These are phyloP conservation scores for Pterophyllum scalare DNA, from an alignment of 2,113 vertebrate species.

Conservation along the genomic window DNA sequence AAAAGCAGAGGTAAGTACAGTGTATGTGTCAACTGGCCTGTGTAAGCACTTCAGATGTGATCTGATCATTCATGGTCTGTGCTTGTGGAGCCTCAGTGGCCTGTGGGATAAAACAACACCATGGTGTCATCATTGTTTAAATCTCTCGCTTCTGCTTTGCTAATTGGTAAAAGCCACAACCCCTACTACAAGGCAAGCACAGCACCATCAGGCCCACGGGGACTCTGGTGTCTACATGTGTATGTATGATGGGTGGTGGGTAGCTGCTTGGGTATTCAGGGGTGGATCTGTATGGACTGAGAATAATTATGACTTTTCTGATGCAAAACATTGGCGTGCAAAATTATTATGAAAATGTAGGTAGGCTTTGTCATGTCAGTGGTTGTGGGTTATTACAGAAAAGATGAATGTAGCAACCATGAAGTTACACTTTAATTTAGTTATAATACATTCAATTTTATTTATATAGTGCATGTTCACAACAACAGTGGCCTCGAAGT, in stretches of 20 bases:
- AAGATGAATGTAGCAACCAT: neutral
- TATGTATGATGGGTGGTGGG: constrained; percentile 37
- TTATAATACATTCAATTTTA: neutral
- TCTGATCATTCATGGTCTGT: constrained; percentile 75
- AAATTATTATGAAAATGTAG: constrained; percentile 32
- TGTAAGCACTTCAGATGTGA: constrained; percentile 75
- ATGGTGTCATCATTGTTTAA: constrained; percentile 75
- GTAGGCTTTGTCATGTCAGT: constrained; percentile 32
- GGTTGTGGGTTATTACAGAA: constrained; percentile 9
- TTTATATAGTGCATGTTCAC: neutral
- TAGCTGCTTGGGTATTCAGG: constrained; percentile 61
- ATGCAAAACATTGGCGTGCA: constrained; percentile 38
- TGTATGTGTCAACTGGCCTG: constrained; percentile 50
- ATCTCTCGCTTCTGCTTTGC: constrained; percentile 76
- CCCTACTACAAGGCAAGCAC: constrained; percentile 67
- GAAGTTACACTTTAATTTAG: neutral
- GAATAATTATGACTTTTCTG: constrained; percentile 56
- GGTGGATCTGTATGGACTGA: constrained; percentile 28
- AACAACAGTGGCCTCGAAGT: neutral
- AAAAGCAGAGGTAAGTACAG: constrained; percentile 5
- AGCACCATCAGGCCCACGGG: constrained; percentile 50
- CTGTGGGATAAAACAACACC: constrained; percentile 71
- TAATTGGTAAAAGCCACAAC: constrained; percentile 75
- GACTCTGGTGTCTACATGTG: constrained; percentile 35
- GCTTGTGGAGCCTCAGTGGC: constrained; percentile 68